phyloP scores from a whole-genome alignment of 1,140 invertebrate genomes.

The Hyposmocoma kahamanoa region DNA sequence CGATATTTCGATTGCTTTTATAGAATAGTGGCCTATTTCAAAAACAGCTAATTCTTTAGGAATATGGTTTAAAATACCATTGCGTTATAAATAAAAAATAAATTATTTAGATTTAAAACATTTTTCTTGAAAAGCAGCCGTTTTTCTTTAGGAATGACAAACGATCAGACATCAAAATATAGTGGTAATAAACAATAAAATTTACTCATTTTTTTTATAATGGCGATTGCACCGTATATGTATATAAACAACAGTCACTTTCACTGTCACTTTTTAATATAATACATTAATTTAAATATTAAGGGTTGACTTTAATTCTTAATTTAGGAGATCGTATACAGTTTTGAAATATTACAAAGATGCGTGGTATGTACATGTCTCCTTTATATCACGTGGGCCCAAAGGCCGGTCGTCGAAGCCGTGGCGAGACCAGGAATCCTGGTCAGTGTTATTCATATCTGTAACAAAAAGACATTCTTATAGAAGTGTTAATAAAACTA shows the following conservation, averaged over 20 bases:
- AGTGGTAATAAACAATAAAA: slow-evolving; percentile 49
- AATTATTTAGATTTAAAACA: too few species aligned
- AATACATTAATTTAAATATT: slow-evolving; percentile 64
- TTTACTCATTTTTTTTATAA: slow-evolving; percentile 35
- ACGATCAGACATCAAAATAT: too few species aligned
- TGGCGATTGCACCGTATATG: slow-evolving; percentile 50
- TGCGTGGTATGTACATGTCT: slow-evolving; percentile 65
- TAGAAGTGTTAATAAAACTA: too few species aligned
- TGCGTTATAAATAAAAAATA: too few species aligned
- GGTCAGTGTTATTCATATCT: slow-evolving; percentile 57
- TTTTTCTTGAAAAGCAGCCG: too few species aligned
- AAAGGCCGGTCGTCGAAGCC: neutral
- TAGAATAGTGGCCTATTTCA: too few species aligned
- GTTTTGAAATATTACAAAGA: slow-evolving; percentile 74
- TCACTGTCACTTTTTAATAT: slow-evolving; percentile 58
- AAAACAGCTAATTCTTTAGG: too few species aligned
- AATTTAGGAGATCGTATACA: slow-evolving; percentile 74
- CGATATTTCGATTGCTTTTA: too few species aligned
- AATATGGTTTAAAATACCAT: too few species aligned
- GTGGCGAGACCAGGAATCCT: slow-evolving; percentile 21
- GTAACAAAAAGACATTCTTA: slow-evolving; percentile 26
- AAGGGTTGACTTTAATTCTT: slow-evolving; percentile 71
- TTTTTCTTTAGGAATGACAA: too few species aligned
- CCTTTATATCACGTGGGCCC: slow-evolving; percentile 39
- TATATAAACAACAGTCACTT: too few species aligned